Evolutionary conservation across 2,888 invertebrate species (phyloP).

Genomic region (Leptarthrus brevirostris): DNA sequence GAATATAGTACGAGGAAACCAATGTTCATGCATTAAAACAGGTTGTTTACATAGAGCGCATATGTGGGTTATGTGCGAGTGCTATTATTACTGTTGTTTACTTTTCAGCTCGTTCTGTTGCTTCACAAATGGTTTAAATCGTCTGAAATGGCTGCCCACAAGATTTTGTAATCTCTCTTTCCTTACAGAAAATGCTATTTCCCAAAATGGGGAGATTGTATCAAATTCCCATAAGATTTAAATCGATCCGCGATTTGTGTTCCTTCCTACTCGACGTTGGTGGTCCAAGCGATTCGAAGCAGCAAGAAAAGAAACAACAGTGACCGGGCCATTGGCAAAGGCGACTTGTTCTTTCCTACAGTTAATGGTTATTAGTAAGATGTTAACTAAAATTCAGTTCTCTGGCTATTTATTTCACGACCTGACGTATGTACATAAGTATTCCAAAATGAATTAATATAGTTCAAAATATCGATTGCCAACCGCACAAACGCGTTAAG

Average conservation of each 20-base stretch:
- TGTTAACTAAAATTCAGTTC: too few relatives aligned
- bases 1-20: too few relatives aligned
- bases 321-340: too few relatives aligned
- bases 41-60: background rate
- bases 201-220: background rate
- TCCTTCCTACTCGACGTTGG: conserved; percentile 24
- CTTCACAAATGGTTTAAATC: background rate
- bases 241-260: conserved; percentile 37
- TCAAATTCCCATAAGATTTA: conserved; percentile 42
- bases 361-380: too few relatives aligned
- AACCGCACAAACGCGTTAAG: too few relatives aligned
- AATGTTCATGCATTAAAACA: too few relatives aligned
- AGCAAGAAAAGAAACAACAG: background rate
- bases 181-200: background rate
- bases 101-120: background rate
- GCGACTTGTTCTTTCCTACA: too few relatives aligned
- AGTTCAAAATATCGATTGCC: too few relatives aligned
- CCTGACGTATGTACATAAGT: too few relatives aligned
- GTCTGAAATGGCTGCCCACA: conserved; percentile 20
- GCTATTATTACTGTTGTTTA: background rate
- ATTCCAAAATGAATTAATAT: too few relatives aligned
- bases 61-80: conserved; percentile 5
- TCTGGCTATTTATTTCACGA: too few relatives aligned
- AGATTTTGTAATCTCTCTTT: background rate
- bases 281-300: background rate